Percentiles rank a stretch among this genome's conserved stretches.
phyloP scores from a whole-genome alignment of 2,888 invertebrate genomes.

The Herminia tarsipennalis region DNA sequence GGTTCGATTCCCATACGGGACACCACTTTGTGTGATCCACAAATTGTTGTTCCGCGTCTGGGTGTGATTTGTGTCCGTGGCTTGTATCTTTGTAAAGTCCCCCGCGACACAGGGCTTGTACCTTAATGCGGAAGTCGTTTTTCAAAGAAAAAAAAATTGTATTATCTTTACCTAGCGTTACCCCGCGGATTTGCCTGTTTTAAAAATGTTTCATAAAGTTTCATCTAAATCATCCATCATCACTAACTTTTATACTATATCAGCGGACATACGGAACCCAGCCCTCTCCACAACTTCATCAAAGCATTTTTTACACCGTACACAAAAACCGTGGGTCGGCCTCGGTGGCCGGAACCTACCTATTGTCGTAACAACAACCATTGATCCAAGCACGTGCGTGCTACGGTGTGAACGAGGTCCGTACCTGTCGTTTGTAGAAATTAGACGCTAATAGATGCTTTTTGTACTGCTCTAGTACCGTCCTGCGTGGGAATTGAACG shows the following conservation, averaged over 20 bases:
- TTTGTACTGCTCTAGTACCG: constrained; percentile 2
- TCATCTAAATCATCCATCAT: too few species aligned
- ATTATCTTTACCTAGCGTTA: too few species aligned
- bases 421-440: constrained; percentile 25
- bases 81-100: too few species aligned
- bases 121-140: too few species aligned
- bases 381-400: constrained; percentile 55
- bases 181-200: too few species aligned
- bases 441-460: constrained; percentile 20
- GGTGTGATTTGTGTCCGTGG: too few species aligned
- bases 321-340: constrained; percentile 37
- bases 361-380: constrained; percentile 42
- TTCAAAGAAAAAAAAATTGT: too few species aligned
- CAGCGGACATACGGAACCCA: constrained; percentile 39
- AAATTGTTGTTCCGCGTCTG: too few species aligned
- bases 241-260: background rate
- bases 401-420: constrained; percentile 25
- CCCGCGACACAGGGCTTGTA: too few species aligned
- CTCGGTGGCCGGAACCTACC: constrained; percentile 53
- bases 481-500: constrained; percentile 5
- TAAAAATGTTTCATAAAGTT: too few species aligned
- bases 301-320: constrained; percentile 25
- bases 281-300: background rate
- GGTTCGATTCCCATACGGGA: too few species aligned
- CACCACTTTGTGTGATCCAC: too few species aligned